Evolutionary conservation across 92 coral and sea anemone species (phyloP).

Genomic region (Palythoa caribaeorum): DNA sequence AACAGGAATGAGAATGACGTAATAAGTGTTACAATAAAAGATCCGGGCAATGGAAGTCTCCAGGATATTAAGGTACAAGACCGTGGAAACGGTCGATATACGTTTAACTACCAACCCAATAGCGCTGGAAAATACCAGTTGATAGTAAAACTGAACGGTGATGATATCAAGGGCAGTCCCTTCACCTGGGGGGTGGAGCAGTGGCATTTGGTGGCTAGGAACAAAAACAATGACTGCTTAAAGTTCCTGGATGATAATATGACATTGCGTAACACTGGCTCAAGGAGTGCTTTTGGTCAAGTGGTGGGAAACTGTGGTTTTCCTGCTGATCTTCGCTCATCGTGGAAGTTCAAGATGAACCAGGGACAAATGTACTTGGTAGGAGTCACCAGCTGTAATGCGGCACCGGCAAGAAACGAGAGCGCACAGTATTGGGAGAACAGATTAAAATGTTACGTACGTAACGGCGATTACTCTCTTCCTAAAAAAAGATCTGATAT

Average conservation of each 20-base stretch:
- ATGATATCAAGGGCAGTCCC: not conserved
- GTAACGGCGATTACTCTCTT: not conserved
- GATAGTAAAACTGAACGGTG: slow-evolving; percentile 40
- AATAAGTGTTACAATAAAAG: not conserved
- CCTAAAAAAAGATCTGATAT: not conserved
- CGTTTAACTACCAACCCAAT: slow-evolving; percentile 25
- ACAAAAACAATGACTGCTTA: not conserved
- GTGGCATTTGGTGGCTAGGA: slow-evolving; percentile 20
- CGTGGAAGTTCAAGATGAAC: not conserved
- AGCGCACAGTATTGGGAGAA: not conserved
- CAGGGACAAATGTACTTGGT: not conserved
- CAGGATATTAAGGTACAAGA: slow-evolving; percentile 28
- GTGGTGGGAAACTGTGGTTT: not conserved
- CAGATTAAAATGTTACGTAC: not conserved
- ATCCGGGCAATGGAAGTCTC: not conserved
- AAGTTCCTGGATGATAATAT: slow-evolving; percentile 1
- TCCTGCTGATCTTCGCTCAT: not conserved
- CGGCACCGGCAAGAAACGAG: not conserved
- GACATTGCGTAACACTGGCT: not conserved
- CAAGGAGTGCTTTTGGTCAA: no score
- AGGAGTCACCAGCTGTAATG: not conserved
- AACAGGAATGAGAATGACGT: not conserved
- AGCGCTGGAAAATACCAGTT: slow-evolving; percentile 31
- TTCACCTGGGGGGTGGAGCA: slow-evolving; percentile 17
- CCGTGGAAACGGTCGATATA: not conserved